Percentiles rank a stretch among this genome's conserved stretches.
Conservation (phyloP, 2,888 invertebrate species). For the Tetheella fluctuosa region DNA sequence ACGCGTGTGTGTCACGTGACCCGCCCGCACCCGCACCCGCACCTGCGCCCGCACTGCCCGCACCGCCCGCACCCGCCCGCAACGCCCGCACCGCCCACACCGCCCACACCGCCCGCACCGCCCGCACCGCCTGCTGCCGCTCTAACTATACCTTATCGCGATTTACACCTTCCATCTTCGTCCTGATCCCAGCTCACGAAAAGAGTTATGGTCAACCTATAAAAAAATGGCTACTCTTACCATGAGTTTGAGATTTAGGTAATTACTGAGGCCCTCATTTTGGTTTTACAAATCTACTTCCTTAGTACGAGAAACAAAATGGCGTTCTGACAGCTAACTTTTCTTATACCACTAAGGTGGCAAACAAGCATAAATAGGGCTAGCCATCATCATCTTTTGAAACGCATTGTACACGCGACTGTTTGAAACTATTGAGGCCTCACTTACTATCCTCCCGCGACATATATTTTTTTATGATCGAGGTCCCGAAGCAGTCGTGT, state of each 20-base stretch:
- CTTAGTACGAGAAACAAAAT: too few species aligned
- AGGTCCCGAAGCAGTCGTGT: background rate
- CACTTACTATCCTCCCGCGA: too few species aligned
- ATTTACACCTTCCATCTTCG: background rate
- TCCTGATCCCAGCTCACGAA: background rate
- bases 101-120: background rate
- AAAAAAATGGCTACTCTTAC: background rate
- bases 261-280: background rate
- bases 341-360: too few species aligned
- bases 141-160: background rate
- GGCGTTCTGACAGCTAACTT: too few species aligned
- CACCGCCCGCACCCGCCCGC: slow-evolving; percentile 11
- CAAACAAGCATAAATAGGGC: too few species aligned
- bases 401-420: too few species aligned
- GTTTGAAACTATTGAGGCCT: too few species aligned
- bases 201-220: background rate
- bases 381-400: too few species aligned
- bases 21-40: slow-evolving; percentile 32
- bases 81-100: slow-evolving; percentile 30
- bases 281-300: background rate
- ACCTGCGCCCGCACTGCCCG: background rate
- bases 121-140: background rate
- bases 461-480: too few species aligned
- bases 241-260: background rate
- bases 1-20: slow-evolving; percentile 84